Base-by-base conservation (phyloP, 2,888 invertebrate species). In the Hemicrepidius hirtus region DNA sequence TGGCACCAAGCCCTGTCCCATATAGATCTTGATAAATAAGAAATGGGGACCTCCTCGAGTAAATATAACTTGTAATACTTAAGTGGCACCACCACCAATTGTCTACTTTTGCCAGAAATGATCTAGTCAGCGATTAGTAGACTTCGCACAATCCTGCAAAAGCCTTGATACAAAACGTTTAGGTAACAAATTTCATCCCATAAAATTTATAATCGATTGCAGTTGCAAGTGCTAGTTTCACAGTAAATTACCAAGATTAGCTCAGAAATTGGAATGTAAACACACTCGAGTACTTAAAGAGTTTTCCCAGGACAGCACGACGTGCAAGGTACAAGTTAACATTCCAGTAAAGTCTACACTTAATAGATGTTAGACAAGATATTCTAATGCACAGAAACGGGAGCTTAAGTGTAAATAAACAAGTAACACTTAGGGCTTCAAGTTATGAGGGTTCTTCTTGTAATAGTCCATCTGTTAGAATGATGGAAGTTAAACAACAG, bases 311-410 rank as follows among this genome's bases (percentile, higher is more conserved):
- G 49, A 62, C 53, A 20, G n/a, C 32, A 44, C 41, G 57, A 60
- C 46, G 59, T 40, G 59, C 16, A 20, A 60, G 20, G 57, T 57
- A 49, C 60, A 68, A 46, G 60, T 50, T 68, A 64, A 64, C 75
- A 70, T 70, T 70, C 70, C 70, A 64, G 32, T 57, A 64, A 46
- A 20, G 62, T 41, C 55, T 46, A 46, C 64, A 64, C 64, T 63
- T 70, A 63, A 64, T 64, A 64, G 70, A 70, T 64, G 57, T 64
- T 50, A 63, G 64, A 70, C 64, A 55, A 70, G 70, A 63, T 44
- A 70, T 70, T 57, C 60, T 64, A 70, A 64, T 57, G 55, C 50
- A 64, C 59, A 53, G 55, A 37, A 62, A 64, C 55, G 44, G 67
- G 32, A 67, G 57, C 50, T 53, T 53, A 50, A 68, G 49, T 62